These are phyloP conservation scores for Epicampocera succincta DNA, from an alignment of 2,888 invertebrate genomes.

Conservation along the genomic window DNA sequence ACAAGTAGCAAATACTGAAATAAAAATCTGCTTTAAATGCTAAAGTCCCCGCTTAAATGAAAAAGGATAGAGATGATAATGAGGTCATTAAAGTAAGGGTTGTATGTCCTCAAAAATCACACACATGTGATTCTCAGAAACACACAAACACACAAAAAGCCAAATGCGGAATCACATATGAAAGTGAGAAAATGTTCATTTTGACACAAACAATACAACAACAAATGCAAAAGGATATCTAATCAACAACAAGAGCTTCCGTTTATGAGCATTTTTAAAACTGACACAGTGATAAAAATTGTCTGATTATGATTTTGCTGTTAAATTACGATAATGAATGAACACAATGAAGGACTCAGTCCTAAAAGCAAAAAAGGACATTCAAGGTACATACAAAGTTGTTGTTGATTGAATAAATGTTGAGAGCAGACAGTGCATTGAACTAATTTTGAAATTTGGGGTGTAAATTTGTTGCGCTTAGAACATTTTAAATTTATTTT, in stretches of 20 bases:
- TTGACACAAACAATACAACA: slow-evolving; percentile 12
- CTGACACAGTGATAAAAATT: slow-evolving; percentile 52
- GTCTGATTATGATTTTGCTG: slow-evolving; percentile 60
- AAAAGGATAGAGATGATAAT: slow-evolving; percentile 51
- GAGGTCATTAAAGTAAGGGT: slow-evolving; percentile 63
- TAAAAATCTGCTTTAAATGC: slow-evolving; percentile 62
- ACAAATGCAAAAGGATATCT: slow-evolving; percentile 23
- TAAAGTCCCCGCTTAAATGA: slow-evolving; percentile 47
- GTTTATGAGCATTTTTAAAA: slow-evolving; percentile 48
- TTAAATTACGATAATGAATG: slow-evolving; percentile 63
- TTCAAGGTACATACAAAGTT: slow-evolving; percentile 13
- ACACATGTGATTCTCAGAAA: slow-evolving; percentile 23
- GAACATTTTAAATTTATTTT: slow-evolving; percentile 38
- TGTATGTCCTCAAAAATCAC: slow-evolving; percentile 13
- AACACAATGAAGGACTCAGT: slow-evolving; percentile 23
- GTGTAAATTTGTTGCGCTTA: slow-evolving; percentile 65
- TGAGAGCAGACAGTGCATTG: slow-evolving; percentile 1
- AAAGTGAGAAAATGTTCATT: not conserved
- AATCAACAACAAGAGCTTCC: slow-evolving; percentile 53
- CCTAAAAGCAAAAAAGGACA: slow-evolving; percentile 37
- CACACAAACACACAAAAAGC: not conserved
- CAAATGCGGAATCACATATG: not conserved
- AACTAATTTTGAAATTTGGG: slow-evolving; percentile 56
- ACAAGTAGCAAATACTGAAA: slow-evolving; percentile 41
- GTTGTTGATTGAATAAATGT: not conserved